Base-by-base conservation (phyloP, 2,888 invertebrate species). In the Podabrus alpinus region DNA sequence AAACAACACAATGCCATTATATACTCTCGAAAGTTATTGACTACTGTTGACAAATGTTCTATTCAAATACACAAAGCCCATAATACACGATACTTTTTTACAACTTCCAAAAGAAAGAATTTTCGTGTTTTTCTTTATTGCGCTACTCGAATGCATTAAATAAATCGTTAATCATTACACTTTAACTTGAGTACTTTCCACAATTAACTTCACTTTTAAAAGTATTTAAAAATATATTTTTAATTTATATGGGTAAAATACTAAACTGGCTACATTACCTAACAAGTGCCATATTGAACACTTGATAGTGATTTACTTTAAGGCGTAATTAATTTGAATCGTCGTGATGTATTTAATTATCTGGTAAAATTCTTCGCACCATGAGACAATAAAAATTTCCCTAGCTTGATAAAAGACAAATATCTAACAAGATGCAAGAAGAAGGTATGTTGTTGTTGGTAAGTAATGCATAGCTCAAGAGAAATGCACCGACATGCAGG, bases 161-260 rank as follows among this genome's bases (percentile, higher is more conserved):
- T 45, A 85, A 86, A 86, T 87, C 87, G 87, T 87, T 87, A 86
- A 86, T 87, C 87, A 87, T 85, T 84, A 81, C 84, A 85, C 83
- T 83, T 82, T 81, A 79, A 81, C 81, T 81, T 82, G 79, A 82
- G 76, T 77, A 78, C 80, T 81, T 45, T 13, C 7, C n/a, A 45
- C 45, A n/a, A 45, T 45, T 45, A 24, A 24, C 9, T 24, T 24
- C 24, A 24, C 24, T 9, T 24, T 24, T 9, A 24, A 24, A 24
- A 24, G 7, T 7, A 24, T 24, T 9, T 45, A 45, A 45, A 45
- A 45, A 45, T 45, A 45, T 45, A n/a, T n/a, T 45, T 45, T 45
- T 7, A 45, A 45, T 45, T 45, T 45, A 24, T 24, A 45, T n/a
- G 7, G 7, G n/a, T 45, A 45, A 45, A 45, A 45, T n/a, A 45